These are phyloP conservation scores for Cyaniris semiargus DNA, from an alignment of 2,888 invertebrate genomes.

Conservation along the genomic window DNA sequence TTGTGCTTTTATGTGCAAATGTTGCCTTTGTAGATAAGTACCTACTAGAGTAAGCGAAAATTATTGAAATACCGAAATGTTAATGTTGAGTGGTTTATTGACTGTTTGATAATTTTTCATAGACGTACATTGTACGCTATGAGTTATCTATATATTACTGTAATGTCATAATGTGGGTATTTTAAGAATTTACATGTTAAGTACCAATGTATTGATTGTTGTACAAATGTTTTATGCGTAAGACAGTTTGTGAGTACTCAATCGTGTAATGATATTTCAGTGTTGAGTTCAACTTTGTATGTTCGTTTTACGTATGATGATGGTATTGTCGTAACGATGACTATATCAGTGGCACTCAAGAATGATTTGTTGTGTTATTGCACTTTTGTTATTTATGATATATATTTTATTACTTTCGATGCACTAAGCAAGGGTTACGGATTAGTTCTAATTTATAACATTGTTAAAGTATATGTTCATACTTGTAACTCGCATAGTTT, in stretches of 20 bases:
- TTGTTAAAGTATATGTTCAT: conserved; percentile 69
- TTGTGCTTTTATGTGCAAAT: conserved; percentile 76
- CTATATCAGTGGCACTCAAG: conserved; percentile 60
- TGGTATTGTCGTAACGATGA: background rate
- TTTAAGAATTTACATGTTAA: conserved; percentile 35
- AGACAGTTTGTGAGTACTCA: conserved; percentile 27
- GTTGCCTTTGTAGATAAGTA: conserved; percentile 69
- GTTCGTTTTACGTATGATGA: conserved; percentile 37
- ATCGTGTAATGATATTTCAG: conserved; percentile 23
- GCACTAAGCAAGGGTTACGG: conserved; percentile 69
- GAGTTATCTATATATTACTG: conserved; percentile 21
- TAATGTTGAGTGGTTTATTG: conserved; percentile 32
- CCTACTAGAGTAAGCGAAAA: conserved; percentile 28
- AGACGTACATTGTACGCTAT: conserved; percentile 34
- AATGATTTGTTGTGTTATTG: conserved; percentile 68
- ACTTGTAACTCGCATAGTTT: conserved; percentile 75
- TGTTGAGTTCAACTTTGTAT: conserved; percentile 39
- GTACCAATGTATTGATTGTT: conserved; percentile 18
- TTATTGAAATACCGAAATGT: conserved; percentile 31
- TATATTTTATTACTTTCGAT: conserved; percentile 64
- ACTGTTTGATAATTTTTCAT: conserved; percentile 33
- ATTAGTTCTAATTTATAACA: conserved; percentile 56
- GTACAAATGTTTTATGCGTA: conserved; percentile 23
- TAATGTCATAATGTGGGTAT: conserved; percentile 34
- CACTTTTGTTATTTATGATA: conserved; percentile 65